These are phyloP conservation scores for Cenopis cana DNA, from an alignment of 2,888 invertebrate species.

Conservation along the genomic window DNA sequence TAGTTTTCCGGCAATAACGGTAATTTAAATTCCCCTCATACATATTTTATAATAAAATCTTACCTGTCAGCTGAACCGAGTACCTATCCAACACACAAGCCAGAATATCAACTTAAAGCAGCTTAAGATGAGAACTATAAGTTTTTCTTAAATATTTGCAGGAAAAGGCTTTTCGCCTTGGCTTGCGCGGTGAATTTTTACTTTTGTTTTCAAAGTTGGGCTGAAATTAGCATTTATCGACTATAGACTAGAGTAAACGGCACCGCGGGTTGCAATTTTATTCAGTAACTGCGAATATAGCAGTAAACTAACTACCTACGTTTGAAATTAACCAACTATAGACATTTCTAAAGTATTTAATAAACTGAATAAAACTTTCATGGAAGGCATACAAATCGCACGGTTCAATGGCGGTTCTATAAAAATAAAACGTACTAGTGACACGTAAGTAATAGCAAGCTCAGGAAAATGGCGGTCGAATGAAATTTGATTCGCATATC, in stretches of 20 bases:
- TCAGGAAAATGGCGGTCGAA: slow-evolving; percentile 19
- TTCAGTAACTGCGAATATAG: slow-evolving; percentile 53
- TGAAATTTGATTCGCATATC: slow-evolving; percentile 21
- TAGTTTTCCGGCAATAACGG: neutral
- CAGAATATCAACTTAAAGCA: slow-evolving; percentile 48
- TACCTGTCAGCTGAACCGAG: slow-evolving; percentile 12
- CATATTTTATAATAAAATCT: slow-evolving; percentile 19
- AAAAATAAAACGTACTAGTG: slow-evolving; percentile 5
- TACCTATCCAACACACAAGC: slow-evolving; percentile 39
- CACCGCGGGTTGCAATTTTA: slow-evolving; percentile 64
- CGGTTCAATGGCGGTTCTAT: neutral
- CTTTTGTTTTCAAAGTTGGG: slow-evolving; percentile 66
- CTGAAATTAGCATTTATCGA: slow-evolving; percentile 75
- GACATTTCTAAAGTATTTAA: neutral
- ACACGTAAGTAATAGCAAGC: slow-evolving; percentile 14
- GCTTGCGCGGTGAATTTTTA: slow-evolving; percentile 63
- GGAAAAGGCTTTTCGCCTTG: slow-evolving; percentile 57
- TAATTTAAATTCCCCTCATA: neutral
- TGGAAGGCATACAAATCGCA: slow-evolving; percentile 8
- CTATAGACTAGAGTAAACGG: slow-evolving; percentile 67
- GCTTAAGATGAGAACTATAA: slow-evolving; percentile 57
- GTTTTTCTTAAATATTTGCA: slow-evolving; percentile 60
- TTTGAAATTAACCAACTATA: slow-evolving; percentile 26
- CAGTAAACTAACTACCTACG: slow-evolving; percentile 22
- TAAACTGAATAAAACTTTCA: slow-evolving; percentile 22